Evolutionary conservation across 2,797 vertebrate genomes (phyloP), one percentile per base, ranked within the genome.

Genomic region (Toxotes lorentzi): DNA sequence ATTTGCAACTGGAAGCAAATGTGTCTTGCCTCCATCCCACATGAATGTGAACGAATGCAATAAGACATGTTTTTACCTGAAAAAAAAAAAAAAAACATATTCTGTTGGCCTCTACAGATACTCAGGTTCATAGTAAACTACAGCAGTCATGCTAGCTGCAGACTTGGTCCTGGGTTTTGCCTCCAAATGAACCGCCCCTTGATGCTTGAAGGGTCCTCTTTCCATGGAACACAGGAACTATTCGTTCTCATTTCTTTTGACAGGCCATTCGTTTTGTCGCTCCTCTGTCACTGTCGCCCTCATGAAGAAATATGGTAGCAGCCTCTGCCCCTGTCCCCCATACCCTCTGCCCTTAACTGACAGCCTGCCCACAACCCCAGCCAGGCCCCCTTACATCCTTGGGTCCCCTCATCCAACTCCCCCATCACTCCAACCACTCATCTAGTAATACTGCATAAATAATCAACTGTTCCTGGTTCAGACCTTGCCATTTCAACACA

Each of bases 231-330:
- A 90, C 85, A 86, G 79, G 72, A 94, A 93, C 94, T 92, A 95
- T 95, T 94, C 81, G 76, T 95, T 92, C 93, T 95, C 94, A 95
- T 96, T 95, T 94, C 78, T 83, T 90, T 56, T 95, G 95, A 95
- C 95, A 95, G 94, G 92, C 92, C 94, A 95, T 95, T 95, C 95
- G 87, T 94, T 94, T 92, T 89, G 90, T 89, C 54, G 89, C 94
- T 92, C 89, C 91, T 92, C 90, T 94, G 93, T 93, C 93, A 94
- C 86, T 94, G 94, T 93, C 92, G 57, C 82, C 88, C 91, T 96
- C 94, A 95, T 95, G 94, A 95, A 96, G 95, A 96, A 95, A 95
- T 95, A 96, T 96, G 91, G 91, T 90, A 86, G 91, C 83, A 79
- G 83, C 81, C 84, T 88, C 88, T 90, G 89, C 91, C 90, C 91